Base-by-base conservation (phyloP, 2,797 vertebrate species). In the Phrynocephalus vlangalii region DNA sequence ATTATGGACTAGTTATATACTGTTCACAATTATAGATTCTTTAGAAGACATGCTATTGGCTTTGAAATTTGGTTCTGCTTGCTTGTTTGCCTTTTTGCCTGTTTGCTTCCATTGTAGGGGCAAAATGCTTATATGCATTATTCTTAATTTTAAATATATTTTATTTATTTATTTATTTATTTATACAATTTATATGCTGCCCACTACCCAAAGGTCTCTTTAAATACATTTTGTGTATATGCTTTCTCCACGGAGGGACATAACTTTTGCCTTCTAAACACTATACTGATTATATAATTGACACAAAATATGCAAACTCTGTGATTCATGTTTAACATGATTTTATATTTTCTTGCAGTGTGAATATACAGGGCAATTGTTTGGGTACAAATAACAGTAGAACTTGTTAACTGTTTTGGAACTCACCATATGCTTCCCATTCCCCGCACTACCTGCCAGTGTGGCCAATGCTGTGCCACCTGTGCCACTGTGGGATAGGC, bases 21-120 rank as follows among this genome's bases (percentile, higher is more conserved):
- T 93, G 94, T 92, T 92, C 88, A 89, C 95, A 95, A 95, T 96
- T 96, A 95, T 93, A 95, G 95, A 95, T 95, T 92, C 89, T 92
- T 93, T 83, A 67, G 67, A 90, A 88, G 93, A 93, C 86, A 91
- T 22, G 86, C 89, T 93, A 89, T 87, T 90, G 90, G 82, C 75
- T 95, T 85, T 88, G 86, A 92, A 87, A 92, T 88, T 87, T 88
- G 84, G 86, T 78, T 77, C 80, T 95, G 22, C 60, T 67, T 84
- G 87, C 66, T 67, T 1, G 84, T 63, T 38, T 48, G 24, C 77
- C 90, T 92, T 16, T 63, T 91, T 84, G 87, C 66, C 67, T 1
- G 84, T 63, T 38, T 48, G 24, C 77, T 90, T 92, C 33, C 91
- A 88, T 91, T 85, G 52, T 66, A 82, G 0, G 1, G 83, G 90